phyloP scores from a whole-genome alignment of 2,113 vertebrate species.

The Acrocephalus kingi region DNA sequence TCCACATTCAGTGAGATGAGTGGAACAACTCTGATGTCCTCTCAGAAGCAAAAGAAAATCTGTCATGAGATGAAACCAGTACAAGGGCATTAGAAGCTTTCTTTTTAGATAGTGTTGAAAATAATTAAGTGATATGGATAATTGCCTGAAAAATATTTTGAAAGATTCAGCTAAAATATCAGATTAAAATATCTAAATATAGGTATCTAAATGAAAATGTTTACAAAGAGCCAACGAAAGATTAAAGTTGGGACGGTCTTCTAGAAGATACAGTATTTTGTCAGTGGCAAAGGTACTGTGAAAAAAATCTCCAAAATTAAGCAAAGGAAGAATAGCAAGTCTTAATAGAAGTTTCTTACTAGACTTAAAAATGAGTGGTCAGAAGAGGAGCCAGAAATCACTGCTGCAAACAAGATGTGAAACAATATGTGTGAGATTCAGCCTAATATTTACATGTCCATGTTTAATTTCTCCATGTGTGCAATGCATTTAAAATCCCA shows the following conservation, averaged over 20 bases:
- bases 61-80: background rate
- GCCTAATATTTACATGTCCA: background rate
- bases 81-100: background rate
- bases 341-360: background rate
- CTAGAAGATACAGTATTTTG: background rate
- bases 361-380: background rate
- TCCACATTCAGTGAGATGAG: background rate
- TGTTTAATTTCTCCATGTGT: background rate
- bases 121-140: background rate
- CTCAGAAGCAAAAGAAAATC: background rate
- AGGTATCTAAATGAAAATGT: background rate
- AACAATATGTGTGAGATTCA: background rate
- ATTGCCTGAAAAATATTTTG: background rate
- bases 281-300: background rate
- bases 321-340: background rate
- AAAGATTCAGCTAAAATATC: background rate
- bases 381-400: background rate
- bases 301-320: background rate
- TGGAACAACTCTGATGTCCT: background rate
- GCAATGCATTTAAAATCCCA: background rate
- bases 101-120: background rate
- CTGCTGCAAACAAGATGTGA: background rate
- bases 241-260: background rate
- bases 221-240: background rate
- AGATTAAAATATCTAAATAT: background rate